Conservation (phyloP, 2,797 vertebrate genomes). For the Melanotaenia boesemani region DNA sequence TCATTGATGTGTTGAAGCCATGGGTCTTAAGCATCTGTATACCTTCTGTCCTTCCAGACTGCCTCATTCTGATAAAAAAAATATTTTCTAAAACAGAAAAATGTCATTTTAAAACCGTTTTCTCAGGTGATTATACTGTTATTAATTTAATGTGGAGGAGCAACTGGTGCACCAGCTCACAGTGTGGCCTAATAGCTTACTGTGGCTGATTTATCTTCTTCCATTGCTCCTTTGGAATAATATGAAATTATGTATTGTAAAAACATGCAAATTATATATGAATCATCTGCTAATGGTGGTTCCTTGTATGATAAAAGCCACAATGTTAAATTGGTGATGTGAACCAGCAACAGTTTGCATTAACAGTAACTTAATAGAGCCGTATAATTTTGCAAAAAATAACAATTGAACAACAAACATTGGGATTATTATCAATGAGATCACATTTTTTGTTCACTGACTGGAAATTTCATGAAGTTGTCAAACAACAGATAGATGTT, state of each 20-base stretch:
- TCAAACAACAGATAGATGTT: too few relatives aligned
- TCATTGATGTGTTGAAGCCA: not conserved
- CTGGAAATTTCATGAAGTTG: too few relatives aligned
- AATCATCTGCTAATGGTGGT: not conserved
- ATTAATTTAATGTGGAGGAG: not conserved
- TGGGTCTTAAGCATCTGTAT: conserved; percentile 12
- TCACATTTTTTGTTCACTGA: too few relatives aligned
- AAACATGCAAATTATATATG: not conserved
- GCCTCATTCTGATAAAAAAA: conserved; percentile 2
- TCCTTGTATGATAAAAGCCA: not conserved
- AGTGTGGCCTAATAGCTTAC: not conserved
- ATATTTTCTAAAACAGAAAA: conserved; percentile 13
- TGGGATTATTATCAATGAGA: too few relatives aligned
- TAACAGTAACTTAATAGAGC: too few relatives aligned
- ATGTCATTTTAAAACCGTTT: not conserved
- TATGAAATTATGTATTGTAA: not conserved
- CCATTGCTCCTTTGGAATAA: not conserved
- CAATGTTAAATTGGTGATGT: not conserved
- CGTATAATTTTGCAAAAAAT: too few relatives aligned
- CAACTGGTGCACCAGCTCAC: not conserved
- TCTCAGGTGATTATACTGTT: not conserved
- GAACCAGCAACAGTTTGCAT: not conserved
- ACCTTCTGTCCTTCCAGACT: not conserved
- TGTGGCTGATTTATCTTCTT: not conserved
- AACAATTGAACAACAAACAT: too few relatives aligned